Conservation (phyloP, 1,140 invertebrate genomes). For the Sycobia sp. region DNA sequence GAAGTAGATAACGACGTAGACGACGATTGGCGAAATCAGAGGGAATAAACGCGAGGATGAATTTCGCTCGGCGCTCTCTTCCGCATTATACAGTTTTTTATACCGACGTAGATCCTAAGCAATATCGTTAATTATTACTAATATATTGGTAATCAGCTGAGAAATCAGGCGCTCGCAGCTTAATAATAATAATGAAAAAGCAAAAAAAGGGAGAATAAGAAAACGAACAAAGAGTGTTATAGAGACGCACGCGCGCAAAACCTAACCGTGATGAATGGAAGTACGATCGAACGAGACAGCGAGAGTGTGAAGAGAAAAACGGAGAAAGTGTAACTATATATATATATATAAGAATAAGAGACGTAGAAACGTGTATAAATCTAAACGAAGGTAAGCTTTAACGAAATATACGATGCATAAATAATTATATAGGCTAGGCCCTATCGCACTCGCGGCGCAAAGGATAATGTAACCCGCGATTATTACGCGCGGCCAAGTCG, state of each 20-base stretch:
- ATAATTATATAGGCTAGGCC: conserved; percentile 54
- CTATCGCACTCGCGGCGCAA: conserved; percentile 48
- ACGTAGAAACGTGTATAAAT: conserved; percentile 33
- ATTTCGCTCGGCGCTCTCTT: neutral
- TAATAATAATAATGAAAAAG: neutral
- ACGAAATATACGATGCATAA: conserved; percentile 27
- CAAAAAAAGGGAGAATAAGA: neutral
- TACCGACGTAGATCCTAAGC: conserved; percentile 53
- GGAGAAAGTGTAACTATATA: too few relatives aligned
- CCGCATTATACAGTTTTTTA: conserved; percentile 52
- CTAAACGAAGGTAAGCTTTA: conserved; percentile 20
- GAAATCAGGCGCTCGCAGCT: neutral
- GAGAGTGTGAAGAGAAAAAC: conserved; percentile 11
- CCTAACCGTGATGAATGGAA: too few relatives aligned
- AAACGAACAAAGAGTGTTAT: too few relatives aligned
- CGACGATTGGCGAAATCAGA: too few relatives aligned
- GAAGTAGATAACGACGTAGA: too few relatives aligned
- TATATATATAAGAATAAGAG: conserved; percentile 33
- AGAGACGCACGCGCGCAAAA: too few relatives aligned
- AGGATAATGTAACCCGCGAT: conserved; percentile 19
- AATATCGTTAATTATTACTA: conserved; percentile 38
- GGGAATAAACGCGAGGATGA: neutral
- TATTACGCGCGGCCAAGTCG: neutral
- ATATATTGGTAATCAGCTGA: conserved; percentile 23
- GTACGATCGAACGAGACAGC: too few relatives aligned